Evolutionary conservation across 1,140 invertebrate species (phyloP), one percentile per base, ranked within the genome.

Genomic region (Charaxes varanes): DNA sequence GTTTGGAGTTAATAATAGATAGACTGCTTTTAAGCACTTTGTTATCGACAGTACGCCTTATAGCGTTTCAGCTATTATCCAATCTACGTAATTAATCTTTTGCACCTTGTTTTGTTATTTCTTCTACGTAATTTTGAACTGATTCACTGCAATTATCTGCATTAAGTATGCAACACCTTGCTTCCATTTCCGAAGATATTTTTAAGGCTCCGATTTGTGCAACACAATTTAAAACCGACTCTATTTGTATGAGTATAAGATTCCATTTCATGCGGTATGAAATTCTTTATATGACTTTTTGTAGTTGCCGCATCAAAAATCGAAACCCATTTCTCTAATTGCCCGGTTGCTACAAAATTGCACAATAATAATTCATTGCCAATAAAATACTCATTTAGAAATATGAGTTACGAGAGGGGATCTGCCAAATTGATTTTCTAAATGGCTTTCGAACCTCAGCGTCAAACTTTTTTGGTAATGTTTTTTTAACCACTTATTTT

Each of bases 271-370:
- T 3, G 7, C 7, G 7, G n/a, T 12, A 7, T 27, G 3, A n/a
- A 4, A 5, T 17, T 7, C 2, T 1, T 8, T n/a, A 2, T 23
- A 12, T 2, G 6, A 3, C 15, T 4, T 37, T 31, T 22, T 31
- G 15, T n/a, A 7, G 2, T 17, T 32, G 11, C 3, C 10, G 15
- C 2, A 14, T 31, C 27, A 53, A 35, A 49, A 65, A 61, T 54
- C 52, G 55, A 66, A 60, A 52, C 41, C 55, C 51, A 66, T 71
- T 68, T 53, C 47, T 54, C 40, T 66, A 68, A 72, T 68, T 62
- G 57, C 53, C 43, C 43, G 37, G 38, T 43, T 31, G 48, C 53
- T 44, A 54, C 57, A 48, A 52, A 58, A 53, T 65, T 59, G 49
- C 46, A 56, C 57, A 66, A 59, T 63, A 58, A 66, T 63, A 60